These are phyloP conservation scores for Epirrhoe alternata DNA, from an alignment of 2,888 invertebrate species.

Conservation along the genomic window DNA sequence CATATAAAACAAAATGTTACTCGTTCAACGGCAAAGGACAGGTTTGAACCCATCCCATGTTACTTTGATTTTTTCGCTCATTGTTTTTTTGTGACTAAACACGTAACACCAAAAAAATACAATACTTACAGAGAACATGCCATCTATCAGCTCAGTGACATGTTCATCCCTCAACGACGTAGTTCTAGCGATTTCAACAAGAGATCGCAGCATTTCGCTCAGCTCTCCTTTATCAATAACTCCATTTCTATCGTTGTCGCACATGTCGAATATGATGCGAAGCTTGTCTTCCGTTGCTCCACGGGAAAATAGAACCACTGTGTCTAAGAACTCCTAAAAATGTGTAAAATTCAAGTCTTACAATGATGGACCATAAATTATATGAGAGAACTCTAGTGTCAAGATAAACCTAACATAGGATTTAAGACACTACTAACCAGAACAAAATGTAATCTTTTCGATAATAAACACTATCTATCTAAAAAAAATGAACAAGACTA, in stretches of 20 bases:
- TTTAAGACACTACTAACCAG: no score
- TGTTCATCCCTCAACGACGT: slow-evolving; percentile 95
- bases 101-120: no score
- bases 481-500: no score
- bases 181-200: slow-evolving; percentile 96
- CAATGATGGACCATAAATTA: no score
- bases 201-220: slow-evolving; percentile 95
- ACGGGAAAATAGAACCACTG: slow-evolving; percentile 95
- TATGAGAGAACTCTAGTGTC: no score
- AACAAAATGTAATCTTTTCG: no score
- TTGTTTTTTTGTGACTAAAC: not conserved
- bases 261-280: slow-evolving; percentile 98
- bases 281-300: slow-evolving; percentile 97
- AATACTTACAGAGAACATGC: slow-evolving; percentile 92
- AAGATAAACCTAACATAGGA: no score
- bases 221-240: slow-evolving; percentile 97
- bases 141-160: slow-evolving; percentile 96
- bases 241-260: slow-evolving; percentile 97
- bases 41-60: no score
- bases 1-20: no score
- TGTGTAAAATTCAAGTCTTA: not conserved
- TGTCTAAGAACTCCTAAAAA: slow-evolving; percentile 94
- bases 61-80: no score
- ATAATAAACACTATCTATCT: no score
- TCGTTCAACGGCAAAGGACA: no score